Percentiles rank a stretch among this genome's conserved stretches.
These are phyloP conservation scores for Mionectes macconnelli DNA, from an alignment of 2,113 vertebrate genomes.

Conservation along the genomic window DNA sequence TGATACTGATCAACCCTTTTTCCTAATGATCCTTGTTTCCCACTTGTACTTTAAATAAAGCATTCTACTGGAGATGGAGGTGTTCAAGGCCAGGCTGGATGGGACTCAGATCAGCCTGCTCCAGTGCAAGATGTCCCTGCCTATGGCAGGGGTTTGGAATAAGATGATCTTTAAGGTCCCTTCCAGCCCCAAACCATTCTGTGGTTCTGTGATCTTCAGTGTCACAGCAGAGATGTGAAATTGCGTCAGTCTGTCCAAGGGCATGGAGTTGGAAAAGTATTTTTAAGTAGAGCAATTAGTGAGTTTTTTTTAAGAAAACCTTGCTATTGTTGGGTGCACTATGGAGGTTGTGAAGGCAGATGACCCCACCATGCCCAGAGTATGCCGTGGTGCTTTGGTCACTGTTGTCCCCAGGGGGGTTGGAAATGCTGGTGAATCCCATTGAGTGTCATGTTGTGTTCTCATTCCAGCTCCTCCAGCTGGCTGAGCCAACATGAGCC, in stretches of 20 bases:
- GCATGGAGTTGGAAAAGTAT: background rate
- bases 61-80: background rate
- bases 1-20: background rate
- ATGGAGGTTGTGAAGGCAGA: background rate
- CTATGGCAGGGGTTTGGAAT: background rate
- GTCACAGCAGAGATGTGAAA: background rate
- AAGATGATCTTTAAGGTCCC: background rate
- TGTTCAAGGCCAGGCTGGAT: background rate
- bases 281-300: background rate
- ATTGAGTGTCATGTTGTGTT: background rate
- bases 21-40: background rate
- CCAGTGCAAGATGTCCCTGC: background rate
- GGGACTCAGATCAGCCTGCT: background rate
- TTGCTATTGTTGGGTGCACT: rapidly evolving
- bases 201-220: background rate
- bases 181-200: background rate
- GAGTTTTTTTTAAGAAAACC: background rate
- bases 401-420: rapidly evolving
- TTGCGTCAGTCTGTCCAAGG: background rate
- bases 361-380: background rate
- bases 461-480: background rate
- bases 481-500: background rate
- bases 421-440: background rate
- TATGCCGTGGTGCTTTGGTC: background rate
- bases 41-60: rapidly evolving